Evolutionary conservation across 2,113 vertebrate genomes (phyloP).

Genomic region (Solea solea): DNA sequence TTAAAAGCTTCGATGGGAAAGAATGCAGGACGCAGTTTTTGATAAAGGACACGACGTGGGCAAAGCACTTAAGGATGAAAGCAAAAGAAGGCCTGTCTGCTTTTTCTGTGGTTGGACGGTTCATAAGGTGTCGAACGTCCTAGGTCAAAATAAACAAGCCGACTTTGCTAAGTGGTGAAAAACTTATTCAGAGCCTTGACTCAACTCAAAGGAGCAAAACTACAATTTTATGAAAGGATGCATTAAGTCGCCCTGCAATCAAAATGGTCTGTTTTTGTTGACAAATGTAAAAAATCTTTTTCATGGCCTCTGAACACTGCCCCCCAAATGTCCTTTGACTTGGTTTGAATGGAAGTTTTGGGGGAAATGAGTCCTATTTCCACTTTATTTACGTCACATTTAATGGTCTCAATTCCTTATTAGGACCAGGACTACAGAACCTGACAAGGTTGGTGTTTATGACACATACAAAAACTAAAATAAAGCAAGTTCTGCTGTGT

Average conservation of each 20-base stretch:
- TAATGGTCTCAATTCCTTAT: no score
- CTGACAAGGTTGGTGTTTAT: neutral
- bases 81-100: neutral
- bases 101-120: neutral
- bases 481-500: slow-evolving; percentile 26
- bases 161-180: neutral
- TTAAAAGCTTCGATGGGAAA: no score
- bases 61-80: no score
- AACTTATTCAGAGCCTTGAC: neutral
- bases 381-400: no score
- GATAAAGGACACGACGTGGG: no score
- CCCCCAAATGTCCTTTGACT: no score
- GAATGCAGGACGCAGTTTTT: no score
- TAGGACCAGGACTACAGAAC: no score
- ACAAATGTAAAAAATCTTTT: no score
- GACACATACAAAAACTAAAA: slow-evolving; percentile 12
- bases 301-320: no score
- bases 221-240: neutral
- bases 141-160: neutral
- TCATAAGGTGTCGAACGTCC: neutral
- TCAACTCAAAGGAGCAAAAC: neutral
- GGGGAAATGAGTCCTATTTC: no score
- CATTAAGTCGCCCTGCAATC: neutral
- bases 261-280: neutral
- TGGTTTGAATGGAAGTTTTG: no score